These are phyloP conservation scores for Batillaria attramentaria DNA, from an alignment of 1,140 invertebrate species.

Conservation along the genomic window DNA sequence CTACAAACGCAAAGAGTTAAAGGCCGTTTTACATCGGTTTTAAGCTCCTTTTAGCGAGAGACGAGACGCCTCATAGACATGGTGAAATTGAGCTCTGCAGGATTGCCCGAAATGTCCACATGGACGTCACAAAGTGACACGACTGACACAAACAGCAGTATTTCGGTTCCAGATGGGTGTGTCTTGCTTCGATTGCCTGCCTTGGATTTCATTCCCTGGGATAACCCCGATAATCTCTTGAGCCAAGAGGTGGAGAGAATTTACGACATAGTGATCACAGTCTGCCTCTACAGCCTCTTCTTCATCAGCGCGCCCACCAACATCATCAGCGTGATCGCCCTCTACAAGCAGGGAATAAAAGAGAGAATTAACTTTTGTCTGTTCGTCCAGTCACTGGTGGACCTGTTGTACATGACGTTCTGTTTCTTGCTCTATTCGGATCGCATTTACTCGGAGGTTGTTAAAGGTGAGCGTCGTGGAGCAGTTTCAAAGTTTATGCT, in stretches of 20 bases:
- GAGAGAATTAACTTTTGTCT: conserved; percentile 16
- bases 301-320: neutral
- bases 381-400: neutral
- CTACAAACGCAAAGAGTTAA: too few species aligned
- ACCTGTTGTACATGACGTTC: neutral
- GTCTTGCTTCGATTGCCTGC: neutral
- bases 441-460: neutral
- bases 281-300: neutral
- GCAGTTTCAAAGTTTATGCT: neutral
- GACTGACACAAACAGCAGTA: too few species aligned
- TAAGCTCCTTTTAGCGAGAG: too few species aligned
- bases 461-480: neutral
- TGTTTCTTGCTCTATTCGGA: neutral
- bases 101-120: too few species aligned
- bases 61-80: too few species aligned
- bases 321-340: neutral
- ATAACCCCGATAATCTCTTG: conserved; percentile 5
- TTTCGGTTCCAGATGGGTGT: neutral
- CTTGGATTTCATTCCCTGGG: neutral
- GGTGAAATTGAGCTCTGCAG: too few species aligned
- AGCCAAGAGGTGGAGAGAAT: neutral
- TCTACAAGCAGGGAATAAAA: conserved; percentile 13
- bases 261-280: neutral
- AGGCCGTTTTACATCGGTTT: too few species aligned
- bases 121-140: too few species aligned